A percentile compares a stretch with the other conserved stretches of the same genome.
Evolutionary conservation across 2,797 vertebrate genomes (phyloP).

Genomic region (Columba guinea): DNA sequence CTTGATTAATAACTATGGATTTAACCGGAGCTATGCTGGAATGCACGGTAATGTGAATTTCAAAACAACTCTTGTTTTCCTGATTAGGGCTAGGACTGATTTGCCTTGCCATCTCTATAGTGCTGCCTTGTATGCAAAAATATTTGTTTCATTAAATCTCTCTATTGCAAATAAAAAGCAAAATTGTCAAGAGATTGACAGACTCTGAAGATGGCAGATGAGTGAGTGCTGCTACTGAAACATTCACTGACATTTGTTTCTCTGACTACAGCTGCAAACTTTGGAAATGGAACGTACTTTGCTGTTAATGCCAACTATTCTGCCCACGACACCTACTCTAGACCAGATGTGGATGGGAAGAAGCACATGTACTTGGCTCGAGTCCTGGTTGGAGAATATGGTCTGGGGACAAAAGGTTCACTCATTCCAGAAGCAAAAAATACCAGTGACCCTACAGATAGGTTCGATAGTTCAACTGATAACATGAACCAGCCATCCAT

Average conservation of each 20-base stretch:
- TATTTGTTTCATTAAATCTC: background rate
- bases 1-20: conserved; percentile 77
- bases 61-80: background rate
- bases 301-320: conserved; percentile 82
- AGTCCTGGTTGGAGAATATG: conserved; percentile 84
- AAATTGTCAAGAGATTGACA: background rate
- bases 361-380: conserved; percentile 85
- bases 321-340: conserved; percentile 72
- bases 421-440: conserved; percentile 74
- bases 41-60: conserved; percentile 78
- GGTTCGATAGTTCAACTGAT: conserved; percentile 84
- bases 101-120: background rate
- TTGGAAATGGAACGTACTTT: conserved; percentile 86
- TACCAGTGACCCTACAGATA: background rate
- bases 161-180: background rate
- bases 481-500: conserved; percentile 54
- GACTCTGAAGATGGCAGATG: background rate
- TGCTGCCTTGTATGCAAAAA: background rate
- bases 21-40: conserved; percentile 88
- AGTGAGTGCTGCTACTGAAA: background rate
- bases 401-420: conserved; percentile 40
- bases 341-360: conserved; percentile 68
- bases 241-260: background rate
- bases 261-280: conserved; percentile 74
- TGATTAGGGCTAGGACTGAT: background rate